Percentiles rank a stretch among this genome's conserved stretches.
Evolutionary conservation across 2,888 invertebrate species (phyloP).

Genomic region (Lasioglossum pauxillum): DNA sequence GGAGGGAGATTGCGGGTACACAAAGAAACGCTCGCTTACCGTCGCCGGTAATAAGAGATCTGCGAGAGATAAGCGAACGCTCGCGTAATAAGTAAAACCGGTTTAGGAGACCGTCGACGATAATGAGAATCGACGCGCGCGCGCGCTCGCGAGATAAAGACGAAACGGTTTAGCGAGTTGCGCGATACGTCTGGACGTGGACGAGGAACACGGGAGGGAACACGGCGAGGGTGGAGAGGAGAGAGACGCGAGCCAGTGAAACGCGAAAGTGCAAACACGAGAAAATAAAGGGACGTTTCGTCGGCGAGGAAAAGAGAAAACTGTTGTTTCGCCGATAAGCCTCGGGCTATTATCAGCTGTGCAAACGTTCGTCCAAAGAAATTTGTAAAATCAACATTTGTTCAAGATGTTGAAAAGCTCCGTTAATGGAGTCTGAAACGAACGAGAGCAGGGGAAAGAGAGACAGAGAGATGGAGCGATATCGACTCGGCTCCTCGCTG

Average conservation of each 20-base stretch:
- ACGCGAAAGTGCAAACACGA: constrained; percentile 56
- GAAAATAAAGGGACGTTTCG: constrained; percentile 25
- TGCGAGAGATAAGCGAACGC: constrained; percentile 52
- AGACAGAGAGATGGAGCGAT: not conserved
- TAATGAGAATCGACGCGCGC: constrained; percentile 44
- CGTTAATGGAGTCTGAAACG: constrained; percentile 73
- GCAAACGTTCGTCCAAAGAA: constrained; percentile 74
- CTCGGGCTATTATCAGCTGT: constrained; percentile 75
- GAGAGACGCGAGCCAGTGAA: constrained; percentile 1
- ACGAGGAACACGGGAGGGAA: not conserved
- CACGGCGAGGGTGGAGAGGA: not conserved
- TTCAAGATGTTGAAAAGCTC: constrained; percentile 70
- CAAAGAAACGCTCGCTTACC: constrained; percentile 48
- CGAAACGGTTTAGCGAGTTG: constrained; percentile 31
- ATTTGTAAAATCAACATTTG: constrained; percentile 79
- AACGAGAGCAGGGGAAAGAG: constrained; percentile 29
- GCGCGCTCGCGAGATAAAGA: constrained; percentile 32
- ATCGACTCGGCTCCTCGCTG: constrained; percentile 11
- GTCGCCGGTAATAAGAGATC: constrained; percentile 59
- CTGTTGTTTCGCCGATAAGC: constrained; percentile 62
- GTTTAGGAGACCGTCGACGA: constrained; percentile 52
- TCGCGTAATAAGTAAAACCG: constrained; percentile 65
- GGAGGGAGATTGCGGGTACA: constrained; percentile 9
- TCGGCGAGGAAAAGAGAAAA: constrained; percentile 53
- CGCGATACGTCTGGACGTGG: constrained; percentile 28